Evolutionary conservation across 2,888 invertebrate species (phyloP).

Genomic region (Perizoma flavofasciatum): DNA sequence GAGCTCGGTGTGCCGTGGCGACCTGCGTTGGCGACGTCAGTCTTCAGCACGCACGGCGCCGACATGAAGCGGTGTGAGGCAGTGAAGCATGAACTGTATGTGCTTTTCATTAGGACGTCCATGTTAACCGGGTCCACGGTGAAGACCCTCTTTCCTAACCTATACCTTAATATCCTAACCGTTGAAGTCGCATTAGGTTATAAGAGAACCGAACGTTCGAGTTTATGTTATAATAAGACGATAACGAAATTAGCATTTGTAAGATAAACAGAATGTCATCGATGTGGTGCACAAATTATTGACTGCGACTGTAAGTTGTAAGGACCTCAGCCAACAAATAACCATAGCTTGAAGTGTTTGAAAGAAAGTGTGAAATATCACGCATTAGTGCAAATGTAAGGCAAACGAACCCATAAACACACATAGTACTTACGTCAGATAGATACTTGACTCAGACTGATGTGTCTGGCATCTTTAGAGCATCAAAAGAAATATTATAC

Average conservation of each 20-base stretch:
- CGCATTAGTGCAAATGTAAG: slow-evolving; percentile 61
- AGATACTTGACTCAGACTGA: slow-evolving; percentile 17
- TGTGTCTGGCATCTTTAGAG: slow-evolving; percentile 10
- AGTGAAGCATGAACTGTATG: slow-evolving; percentile 67
- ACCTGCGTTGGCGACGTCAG: slow-evolving; percentile 71
- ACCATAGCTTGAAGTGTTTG: slow-evolving; percentile 37
- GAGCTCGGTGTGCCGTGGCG: slow-evolving; percentile 44
- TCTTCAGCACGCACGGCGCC: slow-evolving; percentile 51
- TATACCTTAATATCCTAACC: background rate
- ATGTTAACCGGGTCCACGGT: slow-evolving; percentile 65
- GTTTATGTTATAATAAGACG: too few species aligned
- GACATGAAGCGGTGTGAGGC: slow-evolving; percentile 56
- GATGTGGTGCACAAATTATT: too few species aligned
- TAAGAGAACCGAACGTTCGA: too few species aligned
- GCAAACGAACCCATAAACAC: slow-evolving; percentile 50
- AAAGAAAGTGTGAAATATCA: slow-evolving; percentile 76
- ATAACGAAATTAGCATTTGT: too few species aligned
- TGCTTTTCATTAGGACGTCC: slow-evolving; percentile 65
- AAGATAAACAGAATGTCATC: too few species aligned
- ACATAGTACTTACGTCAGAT: slow-evolving; percentile 27
- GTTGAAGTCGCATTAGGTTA: too few species aligned
- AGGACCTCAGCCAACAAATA: slow-evolving; percentile 5
- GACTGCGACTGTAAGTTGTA: background rate
- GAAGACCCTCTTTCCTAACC: slow-evolving; percentile 10
- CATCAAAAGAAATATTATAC: background rate